A percentile compares a stretch with the other conserved stretches of the same genome.
phyloP scores from a whole-genome alignment of 2,888 invertebrate species.

The Sphaerophoria taeniata region DNA sequence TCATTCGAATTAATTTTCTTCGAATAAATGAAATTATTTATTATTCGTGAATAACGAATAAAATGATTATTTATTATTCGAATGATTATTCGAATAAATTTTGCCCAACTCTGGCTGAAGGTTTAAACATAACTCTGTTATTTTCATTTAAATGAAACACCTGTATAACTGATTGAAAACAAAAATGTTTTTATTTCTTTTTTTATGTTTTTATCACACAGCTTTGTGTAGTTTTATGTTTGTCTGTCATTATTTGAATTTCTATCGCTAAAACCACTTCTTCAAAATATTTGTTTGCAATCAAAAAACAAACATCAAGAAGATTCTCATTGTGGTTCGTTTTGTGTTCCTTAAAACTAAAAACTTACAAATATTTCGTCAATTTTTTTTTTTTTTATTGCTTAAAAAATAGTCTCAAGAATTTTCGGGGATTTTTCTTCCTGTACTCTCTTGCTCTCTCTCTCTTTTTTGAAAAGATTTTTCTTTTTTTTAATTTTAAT shows the following conservation, averaged over 20 bases:
- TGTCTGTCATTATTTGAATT: constrained; percentile 25
- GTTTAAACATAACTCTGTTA: too few relatives aligned
- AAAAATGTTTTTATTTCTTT: constrained; percentile 2
- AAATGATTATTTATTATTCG: too few relatives aligned
- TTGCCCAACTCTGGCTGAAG: too few relatives aligned
- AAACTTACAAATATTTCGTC: constrained; percentile 49
- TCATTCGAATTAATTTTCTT: too few relatives aligned
- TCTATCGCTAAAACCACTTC: neutral
- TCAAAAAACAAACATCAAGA: constrained; percentile 9
- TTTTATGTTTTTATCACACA: constrained; percentile 36
- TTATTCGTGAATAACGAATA: too few relatives aligned
- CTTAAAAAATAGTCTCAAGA: constrained; percentile 49
- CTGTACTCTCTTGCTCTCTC: neutral
- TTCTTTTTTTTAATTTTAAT: neutral
- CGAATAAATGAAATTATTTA: too few relatives aligned
- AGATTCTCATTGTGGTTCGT: constrained; percentile 4
- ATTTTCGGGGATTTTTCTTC: constrained; percentile 3
- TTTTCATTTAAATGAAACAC: neutral
- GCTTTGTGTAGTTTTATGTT: constrained; percentile 32
- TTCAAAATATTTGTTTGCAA: neutral
- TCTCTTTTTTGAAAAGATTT: constrained; percentile 14
- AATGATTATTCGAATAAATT: too few relatives aligned
- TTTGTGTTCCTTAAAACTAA: constrained; percentile 30
- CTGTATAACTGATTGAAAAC: neutral
- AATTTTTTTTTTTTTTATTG: constrained; percentile 42